Evolutionary conservation across 1,140 invertebrate species (phyloP).

Genomic region (Andrena cerasifolii): DNA sequence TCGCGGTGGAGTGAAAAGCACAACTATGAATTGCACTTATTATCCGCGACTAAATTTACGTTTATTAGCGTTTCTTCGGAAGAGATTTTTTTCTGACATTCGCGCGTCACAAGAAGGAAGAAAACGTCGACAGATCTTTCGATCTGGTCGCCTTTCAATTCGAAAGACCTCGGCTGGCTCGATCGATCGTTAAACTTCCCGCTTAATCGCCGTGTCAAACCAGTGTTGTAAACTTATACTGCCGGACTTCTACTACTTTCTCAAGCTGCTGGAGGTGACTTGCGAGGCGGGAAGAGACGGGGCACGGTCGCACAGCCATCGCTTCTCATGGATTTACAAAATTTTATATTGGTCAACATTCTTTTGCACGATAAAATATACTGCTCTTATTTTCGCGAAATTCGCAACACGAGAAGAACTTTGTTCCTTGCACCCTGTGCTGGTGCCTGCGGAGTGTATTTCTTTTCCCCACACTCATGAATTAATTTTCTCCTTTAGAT

Average conservation of each 20-base stretch:
- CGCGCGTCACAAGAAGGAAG: not conserved
- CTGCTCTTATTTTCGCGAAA: not conserved
- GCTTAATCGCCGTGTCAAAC: conserved; percentile 76
- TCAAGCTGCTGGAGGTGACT: conserved; percentile 43
- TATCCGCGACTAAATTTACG: not conserved
- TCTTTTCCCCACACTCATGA: too few relatives aligned
- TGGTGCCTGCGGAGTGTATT: too few relatives aligned
- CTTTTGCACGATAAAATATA: conserved; percentile 5
- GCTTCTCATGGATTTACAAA: conserved; percentile 41
- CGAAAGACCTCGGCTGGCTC: conserved; percentile 34
- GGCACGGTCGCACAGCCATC: conserved; percentile 10
- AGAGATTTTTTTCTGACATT: conserved; percentile 13
- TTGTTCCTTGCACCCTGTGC: not conserved
- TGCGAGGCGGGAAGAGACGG: not conserved
- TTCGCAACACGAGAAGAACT: not conserved
- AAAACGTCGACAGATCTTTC: conserved; percentile 38
- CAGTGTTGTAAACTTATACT: conserved; percentile 73
- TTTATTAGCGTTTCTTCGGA: not conserved
- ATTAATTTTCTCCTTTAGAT: too few relatives aligned
- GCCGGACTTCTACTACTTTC: conserved; percentile 67
- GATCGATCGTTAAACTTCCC: conserved; percentile 73
- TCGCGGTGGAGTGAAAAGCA: not conserved
- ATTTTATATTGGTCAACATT: conserved; percentile 45
- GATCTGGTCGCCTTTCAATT: conserved; percentile 59
- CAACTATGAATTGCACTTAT: not conserved